Evolutionary conservation across 2,113 vertebrate genomes (phyloP).

Genomic region (Notothenia rossii): DNA sequence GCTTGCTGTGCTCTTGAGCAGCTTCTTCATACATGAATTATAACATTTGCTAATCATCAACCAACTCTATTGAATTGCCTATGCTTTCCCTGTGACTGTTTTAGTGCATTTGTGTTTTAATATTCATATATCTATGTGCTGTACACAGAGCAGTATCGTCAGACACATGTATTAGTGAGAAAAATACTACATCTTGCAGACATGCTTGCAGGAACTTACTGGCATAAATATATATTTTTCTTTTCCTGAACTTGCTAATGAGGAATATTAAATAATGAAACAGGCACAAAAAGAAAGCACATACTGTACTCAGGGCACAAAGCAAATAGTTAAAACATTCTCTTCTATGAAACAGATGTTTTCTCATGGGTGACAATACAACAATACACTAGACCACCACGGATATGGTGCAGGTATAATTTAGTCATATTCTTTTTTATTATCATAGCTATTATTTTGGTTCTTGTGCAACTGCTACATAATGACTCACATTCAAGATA

Average conservation of each 20-base stretch:
- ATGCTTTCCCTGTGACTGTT: constrained; percentile 39
- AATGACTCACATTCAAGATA: constrained; percentile 99
- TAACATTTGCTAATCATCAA: constrained; percentile 40
- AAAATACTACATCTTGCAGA: constrained; percentile 53
- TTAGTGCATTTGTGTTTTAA: constrained; percentile 60
- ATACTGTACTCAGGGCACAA: constrained; percentile 48
- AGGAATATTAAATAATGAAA: constrained; percentile 64
- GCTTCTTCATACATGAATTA: constrained; percentile 30
- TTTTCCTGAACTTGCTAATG: constrained; percentile 56
- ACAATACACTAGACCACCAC: constrained; percentile 83
- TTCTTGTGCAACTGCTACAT: constrained; percentile 99
- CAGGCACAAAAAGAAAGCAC: constrained; percentile 67
- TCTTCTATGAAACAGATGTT: constrained; percentile 41
- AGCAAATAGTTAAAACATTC: constrained; percentile 45
- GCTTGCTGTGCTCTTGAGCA: constrained; percentile 54
- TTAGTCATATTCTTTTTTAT: constrained; percentile 89
- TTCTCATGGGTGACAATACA: constrained; percentile 65
- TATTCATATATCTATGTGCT: constrained; percentile 52
- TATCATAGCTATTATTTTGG: constrained; percentile 89
- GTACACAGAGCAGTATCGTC: constrained; percentile 45
- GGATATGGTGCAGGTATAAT: constrained; percentile 85
- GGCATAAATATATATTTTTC: constrained; percentile 38
- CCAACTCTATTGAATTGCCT: constrained; percentile 17
- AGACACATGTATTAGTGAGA: constrained; percentile 45
- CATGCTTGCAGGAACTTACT: constrained; percentile 66